Evolutionary conservation across 1,140 invertebrate genomes (phyloP).

Genomic region (Idris sp.): DNA sequence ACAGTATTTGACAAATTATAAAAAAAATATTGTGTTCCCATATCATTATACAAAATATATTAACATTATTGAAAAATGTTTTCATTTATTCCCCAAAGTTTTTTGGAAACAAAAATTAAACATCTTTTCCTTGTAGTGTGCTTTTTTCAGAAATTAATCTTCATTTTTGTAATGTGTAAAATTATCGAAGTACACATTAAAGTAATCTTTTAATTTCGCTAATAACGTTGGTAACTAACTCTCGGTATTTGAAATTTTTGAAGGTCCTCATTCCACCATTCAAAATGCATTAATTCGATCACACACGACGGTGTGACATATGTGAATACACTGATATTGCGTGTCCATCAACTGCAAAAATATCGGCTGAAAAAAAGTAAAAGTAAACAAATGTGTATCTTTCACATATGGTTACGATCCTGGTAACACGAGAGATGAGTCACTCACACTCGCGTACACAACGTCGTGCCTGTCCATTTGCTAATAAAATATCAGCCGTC

Average conservation of each 20-base stretch:
- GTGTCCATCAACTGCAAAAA: slow-evolving; percentile 51
- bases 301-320: slow-evolving; percentile 34
- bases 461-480: slow-evolving; percentile 46
- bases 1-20: slow-evolving; percentile 35
- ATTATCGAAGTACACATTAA: too few species aligned
- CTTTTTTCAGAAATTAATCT: too few species aligned
- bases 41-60: slow-evolving; percentile 55
- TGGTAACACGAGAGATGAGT: slow-evolving; percentile 26
- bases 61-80: slow-evolving; percentile 35
- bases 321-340: slow-evolving; percentile 43
- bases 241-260: too few species aligned
- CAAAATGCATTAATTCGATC: slow-evolving; percentile 34
- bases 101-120: too few species aligned
- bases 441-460: slow-evolving; percentile 15
- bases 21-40: slow-evolving; percentile 44
- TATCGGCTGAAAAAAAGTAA: slow-evolving; percentile 25
- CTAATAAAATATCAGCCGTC: slow-evolving; percentile 74
- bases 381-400: slow-evolving; percentile 31
- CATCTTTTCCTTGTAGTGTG: too few species aligned
- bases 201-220: too few species aligned
- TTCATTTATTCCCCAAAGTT: neutral
- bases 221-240: too few species aligned
- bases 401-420: slow-evolving; percentile 51
- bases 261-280: slow-evolving; percentile 16
- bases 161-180: too few species aligned